Base-by-base conservation (phyloP, 1,140 invertebrate genomes). In the Sycobia sp. region DNA sequence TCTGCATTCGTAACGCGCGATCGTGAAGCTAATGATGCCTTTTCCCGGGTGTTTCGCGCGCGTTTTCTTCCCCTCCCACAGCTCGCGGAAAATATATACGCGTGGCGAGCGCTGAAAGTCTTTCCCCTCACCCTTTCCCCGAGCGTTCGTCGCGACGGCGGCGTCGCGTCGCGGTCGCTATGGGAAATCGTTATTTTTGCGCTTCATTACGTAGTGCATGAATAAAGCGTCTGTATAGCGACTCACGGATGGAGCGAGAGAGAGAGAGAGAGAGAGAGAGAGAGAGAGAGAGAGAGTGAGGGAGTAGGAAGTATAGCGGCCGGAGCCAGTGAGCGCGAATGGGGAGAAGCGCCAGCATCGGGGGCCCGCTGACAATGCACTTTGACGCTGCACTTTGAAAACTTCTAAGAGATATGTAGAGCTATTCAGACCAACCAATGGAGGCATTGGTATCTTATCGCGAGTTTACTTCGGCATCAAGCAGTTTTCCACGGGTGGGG, bases 1-100 rank as follows among this genome's bases (percentile, higher is more conserved):
- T 75, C 69, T 71, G 69, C 70, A 76, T 77, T 71, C 65, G 67
- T 49, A 47, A 66, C 43, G 50, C 53, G 65, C 41, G 67, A 72
- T 74, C 73, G 64, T 76, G 76, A 77, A 77, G 67, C 68, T 74
- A 73, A 76, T 73, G 69, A 72, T 61, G 68, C 68, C 66, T 54
- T 62, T 58, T 68, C 55, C 62, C 29, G 20, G 20, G 18, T 4
- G 16, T 34, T 18, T 14, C 16, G 22, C 5, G 14, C 20, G 20
- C 32, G 2, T 51, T 23, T 11, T 4, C 9, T 14, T 34, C 47
- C 4, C 25, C 18, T 16, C 32, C 13, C 32, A 32, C 29, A 14
- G 32, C 20, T 36, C 20, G 29, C 32, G n/a, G n/a, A n/a, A n/a
- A n/a, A n/a, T n/a, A n/a, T n/a, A n/a, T n/a, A n/a, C n/a, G n/a